These are phyloP conservation scores for Rhodophaea formosa DNA, from an alignment of 2,888 invertebrate genomes.

Conservation along the genomic window DNA sequence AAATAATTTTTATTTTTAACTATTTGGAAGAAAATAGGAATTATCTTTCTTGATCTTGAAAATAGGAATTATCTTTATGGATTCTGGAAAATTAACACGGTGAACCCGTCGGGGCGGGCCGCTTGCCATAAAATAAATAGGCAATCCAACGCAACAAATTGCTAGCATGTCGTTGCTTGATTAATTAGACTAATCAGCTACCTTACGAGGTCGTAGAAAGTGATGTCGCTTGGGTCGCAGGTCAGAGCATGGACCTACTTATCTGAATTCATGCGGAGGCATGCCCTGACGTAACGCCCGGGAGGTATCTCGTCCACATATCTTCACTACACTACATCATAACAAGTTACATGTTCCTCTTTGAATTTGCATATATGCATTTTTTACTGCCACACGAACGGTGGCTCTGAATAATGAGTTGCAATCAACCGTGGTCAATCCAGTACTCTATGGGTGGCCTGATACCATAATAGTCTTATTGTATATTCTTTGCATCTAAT, in stretches of 20 bases:
- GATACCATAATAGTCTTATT: too few species aligned
- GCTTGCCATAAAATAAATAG: not conserved
- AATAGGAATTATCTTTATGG: too few species aligned
- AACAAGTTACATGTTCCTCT: constrained; percentile 8
- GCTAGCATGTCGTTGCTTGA: not conserved
- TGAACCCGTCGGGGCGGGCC: too few species aligned
- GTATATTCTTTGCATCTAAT: too few species aligned
- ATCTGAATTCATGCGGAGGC: constrained; percentile 21
- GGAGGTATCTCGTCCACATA: constrained; percentile 2
- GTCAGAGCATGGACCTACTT: constrained; percentile 35
- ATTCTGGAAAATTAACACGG: too few species aligned
- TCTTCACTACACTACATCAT: constrained; percentile 2
- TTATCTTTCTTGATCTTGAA: too few species aligned
- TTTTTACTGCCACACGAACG: not conserved
- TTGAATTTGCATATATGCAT: constrained; percentile 1
- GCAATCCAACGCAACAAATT: not conserved
- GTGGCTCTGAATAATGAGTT: not conserved
- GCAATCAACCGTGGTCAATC: not conserved
- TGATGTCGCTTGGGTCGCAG: constrained; percentile 39
- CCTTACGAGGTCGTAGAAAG: constrained; percentile 29
- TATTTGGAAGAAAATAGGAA: too few species aligned
- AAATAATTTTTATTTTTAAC: too few species aligned
- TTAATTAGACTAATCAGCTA: constrained; percentile 7
- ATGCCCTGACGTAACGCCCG: constrained; percentile 11
- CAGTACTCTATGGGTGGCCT: too few species aligned